Percentiles rank a stretch among this genome's conserved stretches.
phyloP scores from a whole-genome alignment of 2,113 vertebrate species.

The Synchiropus splendidus region DNA sequence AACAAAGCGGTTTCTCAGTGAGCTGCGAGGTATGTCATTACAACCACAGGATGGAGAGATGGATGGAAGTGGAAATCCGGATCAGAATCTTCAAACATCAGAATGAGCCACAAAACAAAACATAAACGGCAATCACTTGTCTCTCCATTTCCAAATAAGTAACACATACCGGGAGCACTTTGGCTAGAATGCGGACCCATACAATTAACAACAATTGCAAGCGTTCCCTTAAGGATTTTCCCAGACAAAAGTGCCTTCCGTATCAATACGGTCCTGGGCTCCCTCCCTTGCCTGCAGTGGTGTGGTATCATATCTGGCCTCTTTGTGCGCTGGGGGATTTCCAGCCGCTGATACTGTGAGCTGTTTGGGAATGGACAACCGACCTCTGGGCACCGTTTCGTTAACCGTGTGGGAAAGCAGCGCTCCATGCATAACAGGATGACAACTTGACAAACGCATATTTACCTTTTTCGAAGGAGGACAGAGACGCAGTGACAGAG shows the following conservation, averaged over 20 bases:
- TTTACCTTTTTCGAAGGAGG: background rate
- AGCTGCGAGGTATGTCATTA: constrained; percentile 1
- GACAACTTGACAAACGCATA: constrained; percentile 21
- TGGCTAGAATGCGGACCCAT: constrained; percentile 42
- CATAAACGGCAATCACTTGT: constrained; percentile 23
- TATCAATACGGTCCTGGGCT: constrained; percentile 62
- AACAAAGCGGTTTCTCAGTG: constrained; percentile 1
- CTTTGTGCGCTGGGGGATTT: constrained; percentile 70
- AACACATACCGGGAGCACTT: constrained; percentile 48
- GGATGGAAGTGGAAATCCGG: too few relatives aligned
- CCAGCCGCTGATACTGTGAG: constrained; percentile 69
- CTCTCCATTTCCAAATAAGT: constrained; percentile 43
- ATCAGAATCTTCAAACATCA: too few relatives aligned
- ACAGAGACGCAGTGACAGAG: constrained; percentile 7
- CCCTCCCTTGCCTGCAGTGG: constrained; percentile 70
- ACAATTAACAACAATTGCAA: constrained; percentile 63
- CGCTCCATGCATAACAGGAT: constrained; percentile 26
- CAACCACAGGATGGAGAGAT: too few relatives aligned
- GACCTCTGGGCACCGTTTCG: constrained; percentile 59
- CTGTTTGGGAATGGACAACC: constrained; percentile 65
- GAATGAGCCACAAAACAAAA: constrained; percentile 19
- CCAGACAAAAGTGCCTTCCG: constrained; percentile 56
- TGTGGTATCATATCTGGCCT: constrained; percentile 67
- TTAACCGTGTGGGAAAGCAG: constrained; percentile 60
- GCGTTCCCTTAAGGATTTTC: constrained; percentile 65